A percentile compares a stretch with the other conserved stretches of the same genome.
Conservation (phyloP, 2,113 vertebrate species). For the Lycocorax pyrrhopterus region DNA sequence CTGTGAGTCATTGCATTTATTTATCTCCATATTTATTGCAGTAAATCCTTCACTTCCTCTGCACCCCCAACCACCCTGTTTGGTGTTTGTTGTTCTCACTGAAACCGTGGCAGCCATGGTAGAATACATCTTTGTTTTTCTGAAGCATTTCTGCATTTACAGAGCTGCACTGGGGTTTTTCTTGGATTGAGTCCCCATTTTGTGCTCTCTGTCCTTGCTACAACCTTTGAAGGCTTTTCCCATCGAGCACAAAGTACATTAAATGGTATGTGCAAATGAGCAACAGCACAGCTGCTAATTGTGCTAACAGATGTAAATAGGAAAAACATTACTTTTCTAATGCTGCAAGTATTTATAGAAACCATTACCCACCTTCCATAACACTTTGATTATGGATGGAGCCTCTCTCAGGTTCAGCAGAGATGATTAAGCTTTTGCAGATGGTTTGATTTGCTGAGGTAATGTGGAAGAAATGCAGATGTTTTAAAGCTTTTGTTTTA, state of each 20-base stretch:
- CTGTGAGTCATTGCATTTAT: conserved; percentile 16
- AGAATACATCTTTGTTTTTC: neutral
- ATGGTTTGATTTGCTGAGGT: neutral
- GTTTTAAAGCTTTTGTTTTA: neutral
- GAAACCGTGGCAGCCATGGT: neutral
- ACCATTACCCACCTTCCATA: neutral
- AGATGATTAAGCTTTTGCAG: conserved; percentile 31
- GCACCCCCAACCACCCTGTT: neutral
- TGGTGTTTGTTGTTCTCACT: neutral
- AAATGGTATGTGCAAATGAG: neutral
- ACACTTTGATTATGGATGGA: neutral
- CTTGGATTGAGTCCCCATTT: neutral
- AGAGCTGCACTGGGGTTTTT: neutral
- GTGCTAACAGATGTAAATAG: conserved; percentile 16
- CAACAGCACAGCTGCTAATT: conserved; percentile 14
- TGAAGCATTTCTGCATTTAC: neutral
- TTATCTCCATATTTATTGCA: neutral
- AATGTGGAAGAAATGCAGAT: neutral
- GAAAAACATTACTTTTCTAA: neutral
- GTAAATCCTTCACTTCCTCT: conserved; percentile 20
- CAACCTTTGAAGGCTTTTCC: neutral
- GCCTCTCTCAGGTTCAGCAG: neutral
- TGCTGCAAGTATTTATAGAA: conserved; percentile 32
- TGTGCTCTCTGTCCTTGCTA: neutral
- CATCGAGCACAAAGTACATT: neutral